These are phyloP conservation scores for Chrysolina americana DNA, from an alignment of 2,888 invertebrate species.

Conservation along the genomic window DNA sequence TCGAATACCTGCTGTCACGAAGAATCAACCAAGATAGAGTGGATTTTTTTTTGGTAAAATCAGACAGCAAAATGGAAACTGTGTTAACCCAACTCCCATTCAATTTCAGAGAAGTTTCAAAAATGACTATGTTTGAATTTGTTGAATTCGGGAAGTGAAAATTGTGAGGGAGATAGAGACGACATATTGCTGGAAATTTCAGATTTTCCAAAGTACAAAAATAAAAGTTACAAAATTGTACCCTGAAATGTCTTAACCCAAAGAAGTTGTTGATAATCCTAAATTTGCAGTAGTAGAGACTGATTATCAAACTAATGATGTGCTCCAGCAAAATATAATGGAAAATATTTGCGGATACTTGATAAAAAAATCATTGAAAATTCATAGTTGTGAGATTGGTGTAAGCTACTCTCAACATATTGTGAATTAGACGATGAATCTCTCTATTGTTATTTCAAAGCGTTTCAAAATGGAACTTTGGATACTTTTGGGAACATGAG, in stretches of 20 bases:
- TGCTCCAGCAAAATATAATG: constrained; percentile 1
- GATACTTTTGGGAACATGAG: too few species aligned
- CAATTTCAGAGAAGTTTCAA: constrained; percentile 20
- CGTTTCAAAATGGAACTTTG: too few species aligned
- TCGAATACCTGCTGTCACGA: constrained; percentile 3
- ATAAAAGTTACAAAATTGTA: too few species aligned
- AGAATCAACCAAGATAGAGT: constrained; percentile 23
- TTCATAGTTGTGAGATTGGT: constrained; percentile 3
- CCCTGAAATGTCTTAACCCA: neutral
- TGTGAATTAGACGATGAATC: too few species aligned
- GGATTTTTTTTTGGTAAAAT: constrained; percentile 19
- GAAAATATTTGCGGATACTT: constrained; percentile 14
- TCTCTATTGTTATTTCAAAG: too few species aligned
- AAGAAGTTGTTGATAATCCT: constrained; percentile 4
- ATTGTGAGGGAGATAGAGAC: constrained; percentile 33
- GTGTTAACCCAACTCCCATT: constrained; percentile 29
- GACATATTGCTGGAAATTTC: constrained; percentile 16
- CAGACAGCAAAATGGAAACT: too few species aligned
- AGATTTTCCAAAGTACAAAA: constrained; percentile 15
- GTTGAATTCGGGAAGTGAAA: constrained; percentile 29
- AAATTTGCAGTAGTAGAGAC: constrained; percentile 1
- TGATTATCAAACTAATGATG: constrained; percentile 10
- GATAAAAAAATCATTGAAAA: constrained; percentile 2
- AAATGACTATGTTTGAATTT: constrained; percentile 16
- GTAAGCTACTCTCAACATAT: too few species aligned